phyloP scores from a whole-genome alignment of 1,140 invertebrate genomes.

The Helicoverpa zea region DNA sequence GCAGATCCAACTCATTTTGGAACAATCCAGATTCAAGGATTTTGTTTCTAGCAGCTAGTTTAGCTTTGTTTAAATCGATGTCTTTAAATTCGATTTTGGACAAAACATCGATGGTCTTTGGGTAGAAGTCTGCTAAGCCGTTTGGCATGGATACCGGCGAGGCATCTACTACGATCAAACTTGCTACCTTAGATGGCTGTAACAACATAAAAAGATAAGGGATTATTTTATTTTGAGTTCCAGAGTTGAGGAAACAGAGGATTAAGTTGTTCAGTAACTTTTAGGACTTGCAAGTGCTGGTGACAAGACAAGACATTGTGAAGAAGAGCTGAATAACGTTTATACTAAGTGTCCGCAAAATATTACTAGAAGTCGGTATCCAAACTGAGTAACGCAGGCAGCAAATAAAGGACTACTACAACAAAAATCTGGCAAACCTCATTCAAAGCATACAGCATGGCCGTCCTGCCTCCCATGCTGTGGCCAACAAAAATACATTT shows the following conservation, averaged over 20 bases:
- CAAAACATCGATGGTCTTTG: constrained; percentile 85
- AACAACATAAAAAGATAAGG: constrained; percentile 53
- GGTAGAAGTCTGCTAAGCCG: constrained; percentile 86
- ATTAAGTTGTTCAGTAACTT: too few relatives aligned
- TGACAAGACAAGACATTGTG: too few relatives aligned
- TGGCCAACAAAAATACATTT: constrained; percentile 94
- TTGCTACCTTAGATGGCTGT: constrained; percentile 91
- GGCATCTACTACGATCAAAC: constrained; percentile 94
- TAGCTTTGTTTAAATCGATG: constrained; percentile 83
- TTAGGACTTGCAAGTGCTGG: too few relatives aligned
- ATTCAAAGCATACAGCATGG: constrained; percentile 93
- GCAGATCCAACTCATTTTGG: constrained; percentile 44
- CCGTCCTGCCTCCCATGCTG: constrained; percentile 96
- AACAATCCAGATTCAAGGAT: constrained; percentile 59
- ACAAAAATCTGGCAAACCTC: constrained; percentile 78
- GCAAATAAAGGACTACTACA: background rate
- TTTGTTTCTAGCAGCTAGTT: constrained; percentile 85
- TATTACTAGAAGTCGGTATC: too few relatives aligned
- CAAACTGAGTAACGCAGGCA: too few relatives aligned
- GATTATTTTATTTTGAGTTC: too few relatives aligned
- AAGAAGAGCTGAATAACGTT: too few relatives aligned
- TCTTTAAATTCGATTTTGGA: constrained; percentile 60
- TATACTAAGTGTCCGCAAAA: too few relatives aligned
- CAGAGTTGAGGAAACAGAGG: too few relatives aligned
- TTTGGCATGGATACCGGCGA: constrained; percentile 89